Percentiles rank a stretch among this genome's conserved stretches.
Conservation (phyloP, 2,113 vertebrate genomes). For the Acanthochromis polyacanthus region DNA sequence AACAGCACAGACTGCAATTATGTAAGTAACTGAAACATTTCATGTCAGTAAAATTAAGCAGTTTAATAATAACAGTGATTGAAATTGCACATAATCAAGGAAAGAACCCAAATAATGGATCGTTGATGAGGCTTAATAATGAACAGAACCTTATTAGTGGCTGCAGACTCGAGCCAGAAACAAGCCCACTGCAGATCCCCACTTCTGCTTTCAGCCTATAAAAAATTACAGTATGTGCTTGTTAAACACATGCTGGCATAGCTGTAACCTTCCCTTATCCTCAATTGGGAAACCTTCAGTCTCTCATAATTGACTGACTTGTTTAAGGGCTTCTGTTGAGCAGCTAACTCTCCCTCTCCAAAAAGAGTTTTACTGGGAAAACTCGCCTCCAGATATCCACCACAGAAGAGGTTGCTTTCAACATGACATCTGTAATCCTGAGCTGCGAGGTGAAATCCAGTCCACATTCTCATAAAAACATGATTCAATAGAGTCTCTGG, state of each 20-base stretch:
- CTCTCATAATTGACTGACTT: slow-evolving; percentile 14
- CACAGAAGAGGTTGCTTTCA: slow-evolving; percentile 10
- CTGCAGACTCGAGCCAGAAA: slow-evolving; percentile 15
- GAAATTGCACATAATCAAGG: slow-evolving; percentile 31
- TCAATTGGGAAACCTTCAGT: slow-evolving; percentile 18
- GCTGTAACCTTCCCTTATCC: slow-evolving; percentile 27
- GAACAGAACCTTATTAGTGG: slow-evolving; percentile 13
- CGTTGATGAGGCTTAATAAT: slow-evolving; percentile 52
- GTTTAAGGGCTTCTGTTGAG: slow-evolving; percentile 9
- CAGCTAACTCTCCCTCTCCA: slow-evolving; percentile 10
- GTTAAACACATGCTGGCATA: slow-evolving; percentile 23
- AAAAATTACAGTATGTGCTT: slow-evolving; percentile 1
- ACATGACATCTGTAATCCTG: slow-evolving; percentile 23
- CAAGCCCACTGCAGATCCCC: not conserved
- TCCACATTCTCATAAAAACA: slow-evolving; percentile 27
- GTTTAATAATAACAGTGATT: slow-evolving; percentile 25
- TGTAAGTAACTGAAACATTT: slow-evolving; percentile 4
- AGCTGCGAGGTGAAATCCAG: slow-evolving; percentile 28
- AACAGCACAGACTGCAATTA: slow-evolving; percentile 8
- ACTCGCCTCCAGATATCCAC: not conserved
- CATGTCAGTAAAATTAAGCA: slow-evolving; percentile 12
- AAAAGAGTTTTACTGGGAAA: slow-evolving; percentile 1
- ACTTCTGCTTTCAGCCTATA: slow-evolving; percentile 3
- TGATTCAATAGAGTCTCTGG: slow-evolving; percentile 19
- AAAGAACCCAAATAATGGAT: not conserved